A percentile compares a stretch with the other conserved stretches of the same genome.
Conservation (phyloP, 2,797 vertebrate genomes). For the Lates japonicus region DNA sequence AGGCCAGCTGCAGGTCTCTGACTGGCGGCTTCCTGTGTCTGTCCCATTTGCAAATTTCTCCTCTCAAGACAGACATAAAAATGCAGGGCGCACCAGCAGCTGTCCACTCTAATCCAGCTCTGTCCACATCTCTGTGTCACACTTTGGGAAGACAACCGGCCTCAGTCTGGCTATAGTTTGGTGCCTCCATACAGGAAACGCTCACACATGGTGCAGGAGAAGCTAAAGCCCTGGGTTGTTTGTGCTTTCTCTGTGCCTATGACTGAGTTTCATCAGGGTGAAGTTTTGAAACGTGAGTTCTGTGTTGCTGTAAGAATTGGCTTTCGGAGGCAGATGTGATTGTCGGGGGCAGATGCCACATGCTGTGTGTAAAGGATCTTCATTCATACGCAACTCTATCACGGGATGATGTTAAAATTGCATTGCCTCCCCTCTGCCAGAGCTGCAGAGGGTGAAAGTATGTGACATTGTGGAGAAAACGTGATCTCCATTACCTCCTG, state of each 20-base stretch:
- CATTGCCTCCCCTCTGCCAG: slow-evolving; percentile 56
- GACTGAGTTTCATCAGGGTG: slow-evolving; percentile 56
- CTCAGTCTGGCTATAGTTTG: slow-evolving; percentile 67
- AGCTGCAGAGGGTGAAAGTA: slow-evolving; percentile 63
- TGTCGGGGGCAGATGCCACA: slow-evolving; percentile 76
- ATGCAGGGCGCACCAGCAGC: slow-evolving; percentile 81
- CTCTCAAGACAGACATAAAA: slow-evolving; percentile 73
- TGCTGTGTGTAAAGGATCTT: slow-evolving; percentile 77
- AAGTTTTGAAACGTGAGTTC: slow-evolving; percentile 61
- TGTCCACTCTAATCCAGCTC: slow-evolving; percentile 83
- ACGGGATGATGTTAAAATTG: slow-evolving; percentile 77
- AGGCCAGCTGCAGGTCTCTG: slow-evolving; percentile 79
- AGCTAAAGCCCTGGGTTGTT: slow-evolving; percentile 49
- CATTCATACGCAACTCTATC: slow-evolving; percentile 77
- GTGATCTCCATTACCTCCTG: slow-evolving; percentile 47
- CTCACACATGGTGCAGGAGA: slow-evolving; percentile 40
- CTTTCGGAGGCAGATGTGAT: slow-evolving; percentile 76
- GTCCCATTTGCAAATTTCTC: slow-evolving; percentile 80
- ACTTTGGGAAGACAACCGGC: slow-evolving; percentile 62
- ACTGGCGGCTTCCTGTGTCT: slow-evolving; percentile 81
- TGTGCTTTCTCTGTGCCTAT: slow-evolving; percentile 42
- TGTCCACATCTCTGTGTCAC: slow-evolving; percentile 68
- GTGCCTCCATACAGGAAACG: slow-evolving; percentile 58
- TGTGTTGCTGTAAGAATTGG: slow-evolving; percentile 56
- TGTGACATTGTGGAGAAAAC: slow-evolving; percentile 50